Percentiles rank a stretch among this genome's conserved stretches.
These are phyloP conservation scores for Spodoptera littoralis DNA, from an alignment of 2,888 invertebrate species.

Conservation along the genomic window DNA sequence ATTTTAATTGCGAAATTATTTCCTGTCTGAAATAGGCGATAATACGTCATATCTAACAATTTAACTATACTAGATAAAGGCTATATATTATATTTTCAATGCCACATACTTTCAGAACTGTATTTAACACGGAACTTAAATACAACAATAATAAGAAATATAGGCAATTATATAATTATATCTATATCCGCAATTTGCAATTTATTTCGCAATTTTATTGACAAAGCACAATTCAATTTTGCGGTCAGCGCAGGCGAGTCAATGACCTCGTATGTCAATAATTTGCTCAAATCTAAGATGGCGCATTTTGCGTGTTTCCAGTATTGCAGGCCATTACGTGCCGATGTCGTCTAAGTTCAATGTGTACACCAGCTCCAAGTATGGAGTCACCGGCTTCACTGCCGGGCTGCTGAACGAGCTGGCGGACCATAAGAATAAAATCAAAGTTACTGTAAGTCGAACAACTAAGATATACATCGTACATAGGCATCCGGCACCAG, in stretches of 20 bases:
- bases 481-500: too few species aligned
- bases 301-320: slow-evolving; percentile 44
- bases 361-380: slow-evolving; percentile 87
- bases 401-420: slow-evolving; percentile 84
- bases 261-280: slow-evolving; percentile 3
- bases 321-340: slow-evolving; percentile 75
- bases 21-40: too few species aligned
- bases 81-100: too few species aligned
- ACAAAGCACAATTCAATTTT: background rate
- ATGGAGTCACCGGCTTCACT: slow-evolving; percentile 84
- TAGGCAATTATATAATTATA: too few species aligned
- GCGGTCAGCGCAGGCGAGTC: background rate
- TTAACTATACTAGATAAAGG: too few species aligned
- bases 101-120: too few species aligned
- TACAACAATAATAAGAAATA: too few species aligned
- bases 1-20: too few species aligned
- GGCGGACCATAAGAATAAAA: slow-evolving; percentile 72
- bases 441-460: slow-evolving; percentile 70
- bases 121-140: too few species aligned
- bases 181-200: too few species aligned
- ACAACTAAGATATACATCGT: background rate
- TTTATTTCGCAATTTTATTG: background rate
- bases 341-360: slow-evolving; percentile 65
- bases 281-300: slow-evolving; percentile 2
- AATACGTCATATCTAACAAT: too few species aligned